These are phyloP conservation scores for Prionace glauca DNA, from an alignment of 2,797 vertebrate genomes.

Conservation along the genomic window DNA sequence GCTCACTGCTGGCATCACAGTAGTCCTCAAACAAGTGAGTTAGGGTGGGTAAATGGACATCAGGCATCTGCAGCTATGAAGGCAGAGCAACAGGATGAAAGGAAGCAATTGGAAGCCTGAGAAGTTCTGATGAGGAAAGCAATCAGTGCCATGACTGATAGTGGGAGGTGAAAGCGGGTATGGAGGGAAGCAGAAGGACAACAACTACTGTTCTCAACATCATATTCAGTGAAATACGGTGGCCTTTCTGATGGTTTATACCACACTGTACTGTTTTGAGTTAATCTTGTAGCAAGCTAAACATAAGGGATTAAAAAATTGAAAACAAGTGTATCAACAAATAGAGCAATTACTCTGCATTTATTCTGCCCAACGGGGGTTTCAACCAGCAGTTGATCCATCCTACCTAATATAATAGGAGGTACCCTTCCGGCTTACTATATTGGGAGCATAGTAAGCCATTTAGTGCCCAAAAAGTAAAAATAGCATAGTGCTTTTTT, in stretches of 20 bases:
- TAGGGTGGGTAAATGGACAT: neutral
- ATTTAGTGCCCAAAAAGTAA: neutral
- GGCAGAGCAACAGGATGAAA: neutral
- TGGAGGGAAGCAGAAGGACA: neutral
- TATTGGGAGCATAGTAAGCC: neutral
- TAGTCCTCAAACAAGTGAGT: neutral
- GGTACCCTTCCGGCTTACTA: neutral
- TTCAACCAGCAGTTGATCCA: neutral
- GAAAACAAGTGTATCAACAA: neutral
- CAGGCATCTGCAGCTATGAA: no score
- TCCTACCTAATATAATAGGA: neutral
- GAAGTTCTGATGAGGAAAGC: neutral
- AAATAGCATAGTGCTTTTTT: neutral
- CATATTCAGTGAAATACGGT: neutral
- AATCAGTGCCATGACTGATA: neutral
- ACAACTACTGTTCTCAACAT: neutral
- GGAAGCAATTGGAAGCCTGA: neutral
- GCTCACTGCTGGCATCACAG: neutral
- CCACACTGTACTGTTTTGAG: neutral
- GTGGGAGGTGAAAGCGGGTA: neutral
- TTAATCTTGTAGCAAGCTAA: neutral
- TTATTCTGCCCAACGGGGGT: neutral
- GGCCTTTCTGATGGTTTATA: neutral
- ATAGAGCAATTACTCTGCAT: neutral
- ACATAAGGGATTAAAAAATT: neutral